Conservation (phyloP, 2,113 vertebrate species). For the Hypomesus transpacificus region DNA sequence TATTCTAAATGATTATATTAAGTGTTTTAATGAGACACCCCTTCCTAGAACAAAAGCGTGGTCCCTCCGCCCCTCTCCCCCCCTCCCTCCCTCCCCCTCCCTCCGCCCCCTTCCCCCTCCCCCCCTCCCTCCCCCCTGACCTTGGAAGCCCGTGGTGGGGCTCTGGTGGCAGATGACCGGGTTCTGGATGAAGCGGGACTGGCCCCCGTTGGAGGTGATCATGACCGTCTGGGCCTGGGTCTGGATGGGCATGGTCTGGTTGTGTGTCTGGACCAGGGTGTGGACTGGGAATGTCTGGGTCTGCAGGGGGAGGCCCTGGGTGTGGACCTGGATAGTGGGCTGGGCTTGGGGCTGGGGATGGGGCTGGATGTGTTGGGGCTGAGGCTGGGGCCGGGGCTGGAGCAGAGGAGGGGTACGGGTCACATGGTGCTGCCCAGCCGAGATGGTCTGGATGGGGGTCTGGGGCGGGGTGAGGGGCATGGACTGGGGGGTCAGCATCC, state of each 20-base stretch:
- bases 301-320: conserved; percentile 65
- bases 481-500: conserved; percentile 58
- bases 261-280: conserved; percentile 67
- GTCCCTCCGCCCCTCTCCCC: no score
- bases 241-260: conserved; percentile 74
- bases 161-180: conserved; percentile 90
- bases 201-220: conserved; percentile 82
- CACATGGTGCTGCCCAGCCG: conserved; percentile 51
- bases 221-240: conserved; percentile 82
- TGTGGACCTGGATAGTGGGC: conserved; percentile 65
- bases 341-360: conserved; percentile 60
- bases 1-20: no score
- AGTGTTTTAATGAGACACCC: no score
- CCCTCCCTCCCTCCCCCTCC: no score
- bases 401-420: conserved; percentile 49
- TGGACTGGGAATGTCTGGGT: conserved; percentile 74
- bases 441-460: conserved; percentile 59
- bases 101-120: no score
- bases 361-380: conserved; percentile 44
- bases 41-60: no score
- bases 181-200: conserved; percentile 90
- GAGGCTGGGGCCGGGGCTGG: conserved; percentile 15
- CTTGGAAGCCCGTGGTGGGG: conserved; percentile 83
- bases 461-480: conserved; percentile 63
- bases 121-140: conserved; percentile 54